Conservation (phyloP, 2,888 invertebrate genomes). For the Neoscelio sp. region DNA sequence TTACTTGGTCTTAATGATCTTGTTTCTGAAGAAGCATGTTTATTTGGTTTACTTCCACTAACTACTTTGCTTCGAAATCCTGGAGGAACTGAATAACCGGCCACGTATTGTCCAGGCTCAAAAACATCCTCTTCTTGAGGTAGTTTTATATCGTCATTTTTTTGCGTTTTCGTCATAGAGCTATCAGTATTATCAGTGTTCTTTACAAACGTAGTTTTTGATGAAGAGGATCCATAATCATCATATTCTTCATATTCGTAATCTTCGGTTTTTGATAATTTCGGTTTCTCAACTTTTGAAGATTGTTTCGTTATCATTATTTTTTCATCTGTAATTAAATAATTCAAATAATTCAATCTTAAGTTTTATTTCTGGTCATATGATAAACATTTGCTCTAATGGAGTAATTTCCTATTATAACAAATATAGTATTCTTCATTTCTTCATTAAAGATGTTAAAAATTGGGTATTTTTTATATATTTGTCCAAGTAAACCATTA, state of each 20-base stretch:
- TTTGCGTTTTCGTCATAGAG: background rate
- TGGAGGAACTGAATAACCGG: slow-evolving; percentile 88
- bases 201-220: slow-evolving; percentile 66
- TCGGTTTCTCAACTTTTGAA: slow-evolving; percentile 21
- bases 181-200: slow-evolving; percentile 67
- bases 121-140: slow-evolving; percentile 84
- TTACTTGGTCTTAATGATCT: slow-evolving; percentile 74
- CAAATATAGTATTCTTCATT: no score
- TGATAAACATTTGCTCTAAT: no score
- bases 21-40: slow-evolving; percentile 73
- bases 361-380: no score
- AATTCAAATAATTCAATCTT: background rate
- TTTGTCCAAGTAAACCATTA: no score
- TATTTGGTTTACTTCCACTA: slow-evolving; percentile 84
- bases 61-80: slow-evolving; percentile 88
- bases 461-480: no score
- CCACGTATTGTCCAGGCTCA: slow-evolving; percentile 87
- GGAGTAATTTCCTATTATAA: no score
- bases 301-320: slow-evolving; percentile 31
- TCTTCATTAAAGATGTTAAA: no score
- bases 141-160: slow-evolving; percentile 70
- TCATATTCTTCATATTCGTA: slow-evolving; percentile 87
- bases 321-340: slow-evolving; percentile 24
- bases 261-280: slow-evolving; percentile 82
- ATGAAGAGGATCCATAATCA: slow-evolving; percentile 77